Percentiles rank a stretch among this genome's conserved stretches.
phyloP scores from a whole-genome alignment of 92 coral and sea anemone genomes.

The Micromussa lordhowensis region DNA sequence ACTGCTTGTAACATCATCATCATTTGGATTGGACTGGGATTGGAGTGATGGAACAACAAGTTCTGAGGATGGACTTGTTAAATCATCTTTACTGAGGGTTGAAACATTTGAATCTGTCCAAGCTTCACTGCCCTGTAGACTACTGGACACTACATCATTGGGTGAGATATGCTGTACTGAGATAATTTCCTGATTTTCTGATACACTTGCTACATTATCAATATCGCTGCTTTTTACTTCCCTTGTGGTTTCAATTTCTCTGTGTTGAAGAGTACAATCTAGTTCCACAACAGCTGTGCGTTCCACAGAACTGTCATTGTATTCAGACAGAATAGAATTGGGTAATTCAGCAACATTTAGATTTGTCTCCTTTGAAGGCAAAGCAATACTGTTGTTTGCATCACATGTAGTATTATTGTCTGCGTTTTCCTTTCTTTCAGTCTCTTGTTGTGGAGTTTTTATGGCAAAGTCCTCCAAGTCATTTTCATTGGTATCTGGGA shows the following conservation, averaged over 20 bases:
- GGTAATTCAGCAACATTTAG: slow-evolving; percentile 14
- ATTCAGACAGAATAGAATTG: not conserved
- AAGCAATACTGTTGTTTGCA: not conserved
- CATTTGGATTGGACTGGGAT: not conserved
- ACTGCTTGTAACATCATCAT: not conserved
- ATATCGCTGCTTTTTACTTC: not conserved
- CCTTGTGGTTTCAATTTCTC: not conserved
- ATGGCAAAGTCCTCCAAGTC: slow-evolving; percentile 14
- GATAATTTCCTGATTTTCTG: not conserved
- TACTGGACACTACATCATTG: not conserved
- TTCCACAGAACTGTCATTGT: not conserved
- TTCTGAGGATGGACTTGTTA: not conserved
- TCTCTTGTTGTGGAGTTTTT: not conserved
- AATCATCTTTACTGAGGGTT: not conserved
- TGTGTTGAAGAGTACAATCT: not conserved
- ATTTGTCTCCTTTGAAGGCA: not conserved
- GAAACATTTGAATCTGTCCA: slow-evolving; percentile 4
- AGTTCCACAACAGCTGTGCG: slow-evolving; percentile 1
- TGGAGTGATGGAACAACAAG: not conserved
- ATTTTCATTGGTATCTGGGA: not conserved
- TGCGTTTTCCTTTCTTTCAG: not conserved
- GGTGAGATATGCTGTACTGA: not conserved
- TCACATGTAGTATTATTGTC: not conserved
- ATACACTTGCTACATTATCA: not conserved
- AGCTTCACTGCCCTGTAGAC: not conserved